Evolutionary conservation across 1,140 invertebrate species (phyloP).

Genomic region (Orchestia grillus): DNA sequence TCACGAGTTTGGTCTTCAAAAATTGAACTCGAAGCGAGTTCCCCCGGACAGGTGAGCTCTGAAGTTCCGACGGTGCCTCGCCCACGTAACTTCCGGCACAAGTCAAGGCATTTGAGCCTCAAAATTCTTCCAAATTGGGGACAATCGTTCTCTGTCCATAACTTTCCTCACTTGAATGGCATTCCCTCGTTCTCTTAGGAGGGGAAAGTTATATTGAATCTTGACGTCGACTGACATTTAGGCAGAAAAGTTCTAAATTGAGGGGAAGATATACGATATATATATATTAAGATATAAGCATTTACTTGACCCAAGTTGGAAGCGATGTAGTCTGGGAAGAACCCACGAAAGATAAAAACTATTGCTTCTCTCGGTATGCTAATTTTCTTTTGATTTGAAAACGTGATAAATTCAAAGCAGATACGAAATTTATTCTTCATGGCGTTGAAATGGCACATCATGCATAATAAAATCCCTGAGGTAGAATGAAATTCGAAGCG

Average conservation of each 20-base stretch:
- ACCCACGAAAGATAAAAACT: background rate
- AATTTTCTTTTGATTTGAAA: background rate
- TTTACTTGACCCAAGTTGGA: background rate
- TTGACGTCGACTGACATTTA: background rate
- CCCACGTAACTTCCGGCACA: background rate
- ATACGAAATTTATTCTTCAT: background rate
- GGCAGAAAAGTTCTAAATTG: background rate
- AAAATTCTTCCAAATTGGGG: background rate
- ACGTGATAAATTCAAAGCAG: background rate
- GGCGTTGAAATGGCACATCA: background rate
- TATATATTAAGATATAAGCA: background rate
- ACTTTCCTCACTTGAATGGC: background rate
- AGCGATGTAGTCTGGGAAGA: background rate
- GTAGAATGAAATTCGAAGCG: background rate
- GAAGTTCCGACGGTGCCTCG: background rate
- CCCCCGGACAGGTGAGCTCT: slow-evolving; percentile 20
- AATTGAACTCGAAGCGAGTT: slow-evolving; percentile 34
- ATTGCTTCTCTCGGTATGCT: background rate
- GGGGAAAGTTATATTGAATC: background rate
- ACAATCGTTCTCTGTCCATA: background rate
- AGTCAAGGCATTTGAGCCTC: background rate
- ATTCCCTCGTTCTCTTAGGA: background rate
- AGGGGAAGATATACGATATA: background rate
- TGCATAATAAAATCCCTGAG: background rate
- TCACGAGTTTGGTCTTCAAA: slow-evolving; percentile 18